Conservation (phyloP, 2,113 vertebrate species). For the Loxodonta africana region DNA sequence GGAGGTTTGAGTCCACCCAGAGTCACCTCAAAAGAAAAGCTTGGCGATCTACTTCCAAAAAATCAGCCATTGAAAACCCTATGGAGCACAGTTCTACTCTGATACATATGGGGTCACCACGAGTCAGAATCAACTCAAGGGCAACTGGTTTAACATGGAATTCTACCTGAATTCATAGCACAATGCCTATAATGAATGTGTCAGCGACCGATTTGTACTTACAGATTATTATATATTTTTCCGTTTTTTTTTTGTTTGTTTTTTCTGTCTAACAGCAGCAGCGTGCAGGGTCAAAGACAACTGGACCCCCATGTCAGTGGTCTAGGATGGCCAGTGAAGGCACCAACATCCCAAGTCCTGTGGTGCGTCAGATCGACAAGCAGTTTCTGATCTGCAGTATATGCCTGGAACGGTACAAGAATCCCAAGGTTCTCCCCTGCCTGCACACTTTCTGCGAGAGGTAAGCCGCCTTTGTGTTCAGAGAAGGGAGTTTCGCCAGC, state of each 20-base stretch:
- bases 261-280: constrained; percentile 83
- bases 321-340: constrained; percentile 99
- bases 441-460: constrained; percentile 97
- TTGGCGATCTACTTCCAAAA: background rate
- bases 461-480: constrained; percentile 85
- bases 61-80: background rate
- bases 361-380: constrained; percentile 99
- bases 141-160: background rate
- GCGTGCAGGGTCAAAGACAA: constrained; percentile 92
- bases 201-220: background rate
- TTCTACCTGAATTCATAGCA: background rate
- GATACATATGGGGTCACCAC: no score
- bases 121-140: no score
- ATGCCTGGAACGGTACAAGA: constrained; percentile 99
- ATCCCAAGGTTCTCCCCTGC: constrained; percentile 98
- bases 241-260: constrained; percentile 10
- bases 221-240: constrained; percentile 60
- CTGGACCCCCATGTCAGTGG: constrained; percentile 92
- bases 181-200: background rate
- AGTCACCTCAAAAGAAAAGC: background rate
- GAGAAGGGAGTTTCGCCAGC: background rate
- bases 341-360: constrained; percentile 96
- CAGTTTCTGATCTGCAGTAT: constrained; percentile 99
- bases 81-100: background rate
- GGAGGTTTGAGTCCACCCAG: background rate